Conservation (phyloP, 2,888 invertebrate species). For the Byasa hedistus region DNA sequence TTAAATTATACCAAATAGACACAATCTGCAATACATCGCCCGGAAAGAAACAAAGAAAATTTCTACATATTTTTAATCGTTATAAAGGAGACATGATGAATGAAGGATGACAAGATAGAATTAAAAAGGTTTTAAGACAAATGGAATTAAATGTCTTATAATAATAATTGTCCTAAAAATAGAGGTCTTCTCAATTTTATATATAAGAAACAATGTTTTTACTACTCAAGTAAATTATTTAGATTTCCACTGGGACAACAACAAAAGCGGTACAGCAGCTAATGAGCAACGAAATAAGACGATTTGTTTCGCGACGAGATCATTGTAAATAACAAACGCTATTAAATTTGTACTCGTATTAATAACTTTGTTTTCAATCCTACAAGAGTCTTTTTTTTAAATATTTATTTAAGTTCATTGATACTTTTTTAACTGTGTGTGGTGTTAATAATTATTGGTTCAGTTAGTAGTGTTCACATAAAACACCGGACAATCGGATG, state of each 20-base stretch:
- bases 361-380: neutral
- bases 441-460: no score
- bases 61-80: slow-evolving; percentile 12
- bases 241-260: slow-evolving; percentile 38
- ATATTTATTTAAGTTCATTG: neutral
- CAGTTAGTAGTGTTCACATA: no score
- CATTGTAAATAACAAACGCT: slow-evolving; percentile 31
- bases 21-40: neutral
- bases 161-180: no score
- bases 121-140: no score
- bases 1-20: slow-evolving; percentile 3
- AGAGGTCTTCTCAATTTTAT: neutral
- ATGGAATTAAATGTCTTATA: no score
- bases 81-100: no score
- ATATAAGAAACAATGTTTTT: neutral
- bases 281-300: slow-evolving; percentile 55
- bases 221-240: slow-evolving; percentile 31
- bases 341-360: slow-evolving; percentile 16
- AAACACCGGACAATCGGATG: no score
- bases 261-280: slow-evolving; percentile 37
- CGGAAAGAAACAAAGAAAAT: neutral
- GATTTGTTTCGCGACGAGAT: slow-evolving; percentile 44
- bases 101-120: no score
- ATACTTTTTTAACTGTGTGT: neutral
- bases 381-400: neutral